Evolutionary conservation across 1,140 invertebrate genomes (phyloP).

Genomic region (Capitella teleta): DNA sequence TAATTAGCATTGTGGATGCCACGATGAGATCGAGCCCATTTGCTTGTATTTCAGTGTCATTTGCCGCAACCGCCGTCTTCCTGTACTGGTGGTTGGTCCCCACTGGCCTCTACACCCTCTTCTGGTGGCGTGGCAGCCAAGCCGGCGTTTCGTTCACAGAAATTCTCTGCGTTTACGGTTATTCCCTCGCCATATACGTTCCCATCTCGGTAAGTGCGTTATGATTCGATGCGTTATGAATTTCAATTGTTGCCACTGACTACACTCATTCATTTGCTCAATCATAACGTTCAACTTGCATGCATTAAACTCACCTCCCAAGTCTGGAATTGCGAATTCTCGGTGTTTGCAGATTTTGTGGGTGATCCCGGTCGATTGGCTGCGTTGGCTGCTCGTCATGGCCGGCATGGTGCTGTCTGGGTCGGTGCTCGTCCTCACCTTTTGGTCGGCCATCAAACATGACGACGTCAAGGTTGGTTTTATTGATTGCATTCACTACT

Average conservation of each 20-base stretch:
- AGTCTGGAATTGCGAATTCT: slow-evolving; percentile 5
- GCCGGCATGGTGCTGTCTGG: slow-evolving; percentile 70
- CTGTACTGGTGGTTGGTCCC: slow-evolving; percentile 81
- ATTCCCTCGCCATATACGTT: slow-evolving; percentile 85
- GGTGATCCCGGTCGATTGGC: slow-evolving; percentile 66
- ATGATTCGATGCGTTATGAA: neutral
- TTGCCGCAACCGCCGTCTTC: slow-evolving; percentile 79
- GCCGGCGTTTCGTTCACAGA: slow-evolving; percentile 58
- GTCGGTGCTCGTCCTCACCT: slow-evolving; percentile 66
- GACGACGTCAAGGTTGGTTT: slow-evolving; percentile 42
- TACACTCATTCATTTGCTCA: neutral
- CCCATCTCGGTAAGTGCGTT: slow-evolving; percentile 60
- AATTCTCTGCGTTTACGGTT: slow-evolving; percentile 86
- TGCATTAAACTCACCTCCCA: neutral
- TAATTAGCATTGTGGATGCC: too few species aligned
- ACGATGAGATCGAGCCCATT: neutral
- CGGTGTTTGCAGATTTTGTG: slow-evolving; percentile 58
- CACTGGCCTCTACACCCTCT: slow-evolving; percentile 62
- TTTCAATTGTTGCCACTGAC: neutral
- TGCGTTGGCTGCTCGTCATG: slow-evolving; percentile 78
- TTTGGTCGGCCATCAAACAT: slow-evolving; percentile 63
- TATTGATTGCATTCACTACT: too few species aligned
- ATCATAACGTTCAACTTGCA: neutral
- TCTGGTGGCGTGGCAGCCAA: slow-evolving; percentile 66
- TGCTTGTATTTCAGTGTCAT: slow-evolving; percentile 53